A percentile compares a stretch with the other conserved stretches of the same genome.
These are phyloP conservation scores for Chaetops frenatus DNA, from an alignment of 2,113 vertebrate species.

Conservation along the genomic window DNA sequence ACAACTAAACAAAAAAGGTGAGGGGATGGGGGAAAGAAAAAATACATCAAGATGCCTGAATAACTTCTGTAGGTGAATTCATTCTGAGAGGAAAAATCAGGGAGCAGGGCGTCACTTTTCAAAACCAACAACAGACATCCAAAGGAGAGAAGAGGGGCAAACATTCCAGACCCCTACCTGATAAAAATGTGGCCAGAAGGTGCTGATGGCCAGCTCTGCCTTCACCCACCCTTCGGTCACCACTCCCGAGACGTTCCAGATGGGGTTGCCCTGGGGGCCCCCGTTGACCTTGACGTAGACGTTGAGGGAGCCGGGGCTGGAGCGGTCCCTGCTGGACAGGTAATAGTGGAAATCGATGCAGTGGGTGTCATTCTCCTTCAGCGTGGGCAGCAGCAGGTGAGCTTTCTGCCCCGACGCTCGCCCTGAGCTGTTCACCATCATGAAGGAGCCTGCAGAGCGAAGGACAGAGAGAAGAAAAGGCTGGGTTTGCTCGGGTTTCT, in stretches of 20 bases:
- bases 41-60: not conserved
- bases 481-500: not conserved
- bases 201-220: slow-evolving; percentile 93
- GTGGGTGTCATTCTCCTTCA: slow-evolving; percentile 96
- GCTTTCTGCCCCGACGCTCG: slow-evolving; percentile 92
- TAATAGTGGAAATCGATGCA: slow-evolving; percentile 98
- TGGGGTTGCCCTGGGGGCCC: slow-evolving; percentile 91
- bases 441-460: slow-evolving; percentile 83
- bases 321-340: slow-evolving; percentile 85
- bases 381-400: slow-evolving; percentile 87
- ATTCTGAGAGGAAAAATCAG: not conserved
- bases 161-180: slow-evolving; percentile 73
- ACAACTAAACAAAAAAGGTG: not conserved
- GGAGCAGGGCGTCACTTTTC: fast-evolving
- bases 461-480: not conserved
- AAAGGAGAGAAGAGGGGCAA: not conserved
- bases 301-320: slow-evolving; percentile 88
- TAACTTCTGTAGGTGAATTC: fast-evolving
- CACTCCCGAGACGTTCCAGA: slow-evolving; percentile 89
- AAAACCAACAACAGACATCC: not conserved
- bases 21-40: not conserved
- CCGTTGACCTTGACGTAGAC: slow-evolving; percentile 95
- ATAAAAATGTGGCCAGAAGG: slow-evolving; percentile 97
- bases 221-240: slow-evolving; percentile 95
- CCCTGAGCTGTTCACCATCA: slow-evolving; percentile 95